These are phyloP conservation scores for Notoglanidium macrostoma DNA, from an alignment of 2,797 vertebrate species.

Conservation along the genomic window DNA sequence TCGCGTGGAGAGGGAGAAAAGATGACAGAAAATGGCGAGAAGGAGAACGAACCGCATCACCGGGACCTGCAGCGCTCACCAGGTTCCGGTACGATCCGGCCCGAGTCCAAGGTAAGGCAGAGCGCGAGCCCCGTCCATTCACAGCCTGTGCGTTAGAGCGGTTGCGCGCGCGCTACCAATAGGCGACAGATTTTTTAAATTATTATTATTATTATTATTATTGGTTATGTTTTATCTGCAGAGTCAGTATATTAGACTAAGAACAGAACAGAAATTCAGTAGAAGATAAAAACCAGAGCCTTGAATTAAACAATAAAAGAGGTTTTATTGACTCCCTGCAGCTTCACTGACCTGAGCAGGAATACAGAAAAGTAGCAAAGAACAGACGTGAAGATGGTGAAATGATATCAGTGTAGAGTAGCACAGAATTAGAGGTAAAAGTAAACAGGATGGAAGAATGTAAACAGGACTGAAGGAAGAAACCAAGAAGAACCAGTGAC, in stretches of 20 bases:
- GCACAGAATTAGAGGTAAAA: not conserved
- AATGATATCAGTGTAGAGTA: not conserved
- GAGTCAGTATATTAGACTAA: not conserved
- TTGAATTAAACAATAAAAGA: not conserved
- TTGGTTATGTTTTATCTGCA: no score
- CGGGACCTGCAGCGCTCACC: conserved; percentile 72
- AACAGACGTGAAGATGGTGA: not conserved
- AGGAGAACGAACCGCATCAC: conserved; percentile 82
- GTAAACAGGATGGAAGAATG: not conserved
- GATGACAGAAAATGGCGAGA: conserved; percentile 89
- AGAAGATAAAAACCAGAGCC: not conserved
- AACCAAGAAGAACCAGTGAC: not conserved
- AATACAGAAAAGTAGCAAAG: not conserved
- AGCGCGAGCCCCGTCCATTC: not conserved
- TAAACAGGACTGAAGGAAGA: not conserved
- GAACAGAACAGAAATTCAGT: not conserved
- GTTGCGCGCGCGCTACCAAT: not conserved
- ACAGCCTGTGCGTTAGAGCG: not conserved
- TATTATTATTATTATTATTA: no score
- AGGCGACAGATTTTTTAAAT: not conserved
- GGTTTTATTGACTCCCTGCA: not conserved
- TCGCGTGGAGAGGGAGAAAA: not conserved
- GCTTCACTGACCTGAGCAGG: not conserved
- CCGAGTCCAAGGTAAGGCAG: conserved; percentile 83
- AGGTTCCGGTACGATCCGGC: conserved; percentile 72